Conservation (phyloP, 37 sponge, comb jelly and placozoan species). For the Corticium candelabrum region DNA sequence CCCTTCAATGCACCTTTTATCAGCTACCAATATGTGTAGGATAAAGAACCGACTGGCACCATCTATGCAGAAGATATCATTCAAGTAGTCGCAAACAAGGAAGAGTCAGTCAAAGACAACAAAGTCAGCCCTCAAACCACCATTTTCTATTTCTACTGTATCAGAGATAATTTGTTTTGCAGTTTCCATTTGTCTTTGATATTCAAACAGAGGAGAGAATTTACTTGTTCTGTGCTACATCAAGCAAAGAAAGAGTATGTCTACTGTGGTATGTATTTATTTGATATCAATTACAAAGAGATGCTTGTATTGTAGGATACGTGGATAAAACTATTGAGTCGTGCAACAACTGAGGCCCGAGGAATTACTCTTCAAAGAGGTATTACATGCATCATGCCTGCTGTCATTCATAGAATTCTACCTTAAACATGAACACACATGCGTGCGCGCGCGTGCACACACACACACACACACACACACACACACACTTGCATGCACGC, state of each 20-base stretch:
- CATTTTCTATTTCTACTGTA: not conserved
- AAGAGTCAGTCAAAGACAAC: conserved; percentile 32
- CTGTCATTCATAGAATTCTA: too few relatives aligned
- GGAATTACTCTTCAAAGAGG: too few relatives aligned
- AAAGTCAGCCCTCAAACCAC: not conserved
- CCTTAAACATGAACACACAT: too few relatives aligned
- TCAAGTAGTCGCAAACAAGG: not conserved
- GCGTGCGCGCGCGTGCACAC: too few relatives aligned
- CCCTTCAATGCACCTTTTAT: not conserved
- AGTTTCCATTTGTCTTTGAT: conserved; percentile 7
- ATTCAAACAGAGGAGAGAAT: not conserved
- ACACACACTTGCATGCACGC: too few relatives aligned
- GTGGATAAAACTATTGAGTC: not conserved
- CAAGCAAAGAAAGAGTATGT: not conserved
- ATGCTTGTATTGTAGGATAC: not conserved
- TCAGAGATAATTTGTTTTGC: not conserved
- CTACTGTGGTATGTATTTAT: not conserved
- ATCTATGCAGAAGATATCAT: conserved; percentile 47
- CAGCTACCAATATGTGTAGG: conserved; percentile 16
- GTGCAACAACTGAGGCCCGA: too few relatives aligned
- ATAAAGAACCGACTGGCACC: conserved; percentile 29
- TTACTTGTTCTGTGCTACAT: conserved; percentile 3
- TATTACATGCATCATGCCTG: too few relatives aligned
- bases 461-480: too few relatives aligned
- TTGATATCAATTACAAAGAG: not conserved